Percentiles rank a stretch among this genome's conserved stretches.
These are phyloP conservation scores for Tadarida brasiliensis DNA, from an alignment of 2,797 vertebrate species.

Conservation along the genomic window DNA sequence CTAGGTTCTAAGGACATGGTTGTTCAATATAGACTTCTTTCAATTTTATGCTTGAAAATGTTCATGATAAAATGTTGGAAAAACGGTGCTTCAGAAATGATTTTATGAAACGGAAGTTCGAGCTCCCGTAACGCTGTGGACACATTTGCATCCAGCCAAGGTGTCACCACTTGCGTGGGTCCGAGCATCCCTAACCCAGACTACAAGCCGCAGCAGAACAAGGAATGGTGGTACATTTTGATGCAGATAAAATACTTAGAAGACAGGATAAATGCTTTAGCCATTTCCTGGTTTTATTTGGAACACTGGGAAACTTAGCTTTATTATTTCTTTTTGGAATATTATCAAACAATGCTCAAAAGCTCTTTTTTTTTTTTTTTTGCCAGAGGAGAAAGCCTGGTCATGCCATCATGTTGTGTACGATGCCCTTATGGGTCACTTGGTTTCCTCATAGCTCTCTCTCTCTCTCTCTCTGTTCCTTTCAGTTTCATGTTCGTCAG, in stretches of 20 bases:
- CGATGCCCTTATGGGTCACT: slow-evolving; percentile 41
- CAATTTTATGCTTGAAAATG: neutral
- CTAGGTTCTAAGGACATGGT: neutral
- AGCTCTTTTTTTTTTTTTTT: neutral
- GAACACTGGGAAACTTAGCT: slow-evolving; percentile 66
- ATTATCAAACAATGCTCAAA: slow-evolving; percentile 53
- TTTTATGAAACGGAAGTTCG: neutral
- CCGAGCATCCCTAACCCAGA: neutral
- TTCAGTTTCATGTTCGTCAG: neutral
- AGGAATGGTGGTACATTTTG: neutral
- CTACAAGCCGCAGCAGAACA: neutral
- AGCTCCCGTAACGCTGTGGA: neutral
- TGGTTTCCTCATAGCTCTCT: neutral
- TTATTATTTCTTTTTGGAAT: slow-evolving; percentile 60
- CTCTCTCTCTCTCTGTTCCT: neutral
- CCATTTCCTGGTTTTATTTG: slow-evolving; percentile 35
- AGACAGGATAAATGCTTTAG: neutral
- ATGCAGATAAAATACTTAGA: neutral
- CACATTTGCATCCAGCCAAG: neutral
- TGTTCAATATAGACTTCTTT: neutral
- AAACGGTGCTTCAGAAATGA: neutral
- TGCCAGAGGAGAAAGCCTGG: slow-evolving; percentile 58
- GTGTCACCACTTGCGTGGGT: neutral
- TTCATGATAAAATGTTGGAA: neutral
- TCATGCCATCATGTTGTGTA: neutral